phyloP scores from a whole-genome alignment of 2,113 vertebrate species.

The Zapornia atra region DNA sequence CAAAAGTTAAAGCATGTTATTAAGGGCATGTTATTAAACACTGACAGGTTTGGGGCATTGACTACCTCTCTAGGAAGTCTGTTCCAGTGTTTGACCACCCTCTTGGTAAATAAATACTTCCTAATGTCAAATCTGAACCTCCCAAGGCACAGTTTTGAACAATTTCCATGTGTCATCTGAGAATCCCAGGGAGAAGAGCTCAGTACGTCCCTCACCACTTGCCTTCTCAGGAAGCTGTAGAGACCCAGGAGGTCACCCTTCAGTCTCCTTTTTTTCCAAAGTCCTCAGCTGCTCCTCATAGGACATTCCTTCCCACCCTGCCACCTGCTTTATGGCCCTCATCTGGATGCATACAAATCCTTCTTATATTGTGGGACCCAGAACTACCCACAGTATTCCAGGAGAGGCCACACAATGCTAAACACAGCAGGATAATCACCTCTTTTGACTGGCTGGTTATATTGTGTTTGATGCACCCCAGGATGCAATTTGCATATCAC shows the following conservation, averaged over 20 bases:
- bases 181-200: neutral
- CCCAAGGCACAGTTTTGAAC: neutral
- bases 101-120: neutral
- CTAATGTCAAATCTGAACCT: neutral
- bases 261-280: neutral
- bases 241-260: neutral
- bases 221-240: neutral
- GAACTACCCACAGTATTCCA: fast-evolving
- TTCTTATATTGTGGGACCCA: neutral
- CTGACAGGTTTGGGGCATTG: neutral
- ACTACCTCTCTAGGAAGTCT: neutral
- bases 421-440: neutral
- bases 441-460: neutral
- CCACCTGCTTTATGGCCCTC: neutral
- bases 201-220: neutral
- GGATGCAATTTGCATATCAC: neutral
- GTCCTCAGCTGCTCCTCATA: neutral
- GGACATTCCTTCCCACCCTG: neutral
- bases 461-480: neutral
- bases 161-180: neutral
- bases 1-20: neutral
- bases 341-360: neutral
- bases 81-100: neutral
- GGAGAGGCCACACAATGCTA: neutral
- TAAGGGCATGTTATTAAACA: neutral